A percentile compares a stretch with the other conserved stretches of the same genome.
Conservation (phyloP, 2,888 invertebrate species). For the Caenorhabditis sp. region DNA sequence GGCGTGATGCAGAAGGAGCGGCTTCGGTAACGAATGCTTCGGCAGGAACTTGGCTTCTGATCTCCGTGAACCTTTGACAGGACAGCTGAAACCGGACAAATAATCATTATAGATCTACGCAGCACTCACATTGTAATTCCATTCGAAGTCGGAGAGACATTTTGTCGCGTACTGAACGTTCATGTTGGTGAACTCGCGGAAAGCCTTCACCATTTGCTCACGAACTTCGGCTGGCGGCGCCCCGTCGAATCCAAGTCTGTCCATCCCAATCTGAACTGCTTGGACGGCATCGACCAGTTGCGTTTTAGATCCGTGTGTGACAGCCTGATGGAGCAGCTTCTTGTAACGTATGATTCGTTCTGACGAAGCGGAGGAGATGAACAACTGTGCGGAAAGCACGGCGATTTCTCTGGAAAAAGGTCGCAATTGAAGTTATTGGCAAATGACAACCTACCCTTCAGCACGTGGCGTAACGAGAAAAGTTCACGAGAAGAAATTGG, state of each 20-base stretch:
- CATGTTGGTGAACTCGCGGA: constrained; percentile 71
- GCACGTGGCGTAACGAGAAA: constrained; percentile 80
- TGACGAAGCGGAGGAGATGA: constrained; percentile 81
- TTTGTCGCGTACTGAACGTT: constrained; percentile 70
- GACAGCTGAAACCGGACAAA: constrained; percentile 25
- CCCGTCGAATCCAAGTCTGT: constrained; percentile 58
- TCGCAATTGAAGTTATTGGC: no score
- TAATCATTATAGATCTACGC: not conserved
- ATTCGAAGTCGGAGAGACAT: constrained; percentile 72
- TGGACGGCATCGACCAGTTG: constrained; percentile 28
- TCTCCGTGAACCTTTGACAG: constrained; percentile 37
- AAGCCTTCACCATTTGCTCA: constrained; percentile 68
- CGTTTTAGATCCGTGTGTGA: constrained; percentile 24
- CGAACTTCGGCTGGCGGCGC: constrained; percentile 44
- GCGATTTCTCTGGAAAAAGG: constrained; percentile 76
- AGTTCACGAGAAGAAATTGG: constrained; percentile 80
- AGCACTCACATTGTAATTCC: constrained; percentile 71
- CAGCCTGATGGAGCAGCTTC: constrained; percentile 47
- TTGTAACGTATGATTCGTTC: constrained; percentile 68
- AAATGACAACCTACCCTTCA: constrained; percentile 72
- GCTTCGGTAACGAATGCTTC: constrained; percentile 40
- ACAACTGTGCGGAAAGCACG: constrained; percentile 80
- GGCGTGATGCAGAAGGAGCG: no score
- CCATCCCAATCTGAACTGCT: constrained; percentile 43
- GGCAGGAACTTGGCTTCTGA: constrained; percentile 21